Evolutionary conservation across 2,888 invertebrate genomes (phyloP), one percentile per base, ranked within the genome.

Genomic region (Drosophila ezoana): DNA sequence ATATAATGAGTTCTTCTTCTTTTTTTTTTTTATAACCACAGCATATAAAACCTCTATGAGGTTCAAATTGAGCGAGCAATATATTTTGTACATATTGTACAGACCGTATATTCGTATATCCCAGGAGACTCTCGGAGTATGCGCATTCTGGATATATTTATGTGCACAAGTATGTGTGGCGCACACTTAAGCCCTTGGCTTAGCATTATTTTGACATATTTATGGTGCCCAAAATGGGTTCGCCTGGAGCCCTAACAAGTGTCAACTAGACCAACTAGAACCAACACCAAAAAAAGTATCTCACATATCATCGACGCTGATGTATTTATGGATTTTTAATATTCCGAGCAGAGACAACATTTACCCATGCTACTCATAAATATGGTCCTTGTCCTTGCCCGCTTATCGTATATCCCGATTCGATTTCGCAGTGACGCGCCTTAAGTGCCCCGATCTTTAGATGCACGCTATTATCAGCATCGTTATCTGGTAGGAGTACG

Each of bases 201-300:
- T 48, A 68, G 66, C 66, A 67, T 74, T 89, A 89, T 90, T 90
- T 90, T 89, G 89, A 90, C 89, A 90, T 88, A 74, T 89, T 89
- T 89, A 89, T 90, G 90, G 78, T 63, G 52, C 51, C 59, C 63
- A 70, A 72, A 87, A 75, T 80, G 78, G 63, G 70, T 73, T 71
- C 69, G 53, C 47, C 67, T 59, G 59, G 40, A 38, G 53, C 62
- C 49, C 64, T 64, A 87, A 83, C 86, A 76, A 86, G 77, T 81
- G 82, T 69, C 66, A 65, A 66, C 71, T 67, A 71, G 43, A 72
- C 59, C 48, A 37, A 59, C 48, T 28, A 28, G 28, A 28, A 28
- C 58, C 47, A 53, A 43, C 54, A 63, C 28, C 53, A 56, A 54
- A 49, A 28, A 28, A 45, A 16, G 16, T 59, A 71, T 88, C 84